Evolutionary conservation across 2,113 vertebrate species (phyloP).

Genomic region (Bucco capensis): DNA sequence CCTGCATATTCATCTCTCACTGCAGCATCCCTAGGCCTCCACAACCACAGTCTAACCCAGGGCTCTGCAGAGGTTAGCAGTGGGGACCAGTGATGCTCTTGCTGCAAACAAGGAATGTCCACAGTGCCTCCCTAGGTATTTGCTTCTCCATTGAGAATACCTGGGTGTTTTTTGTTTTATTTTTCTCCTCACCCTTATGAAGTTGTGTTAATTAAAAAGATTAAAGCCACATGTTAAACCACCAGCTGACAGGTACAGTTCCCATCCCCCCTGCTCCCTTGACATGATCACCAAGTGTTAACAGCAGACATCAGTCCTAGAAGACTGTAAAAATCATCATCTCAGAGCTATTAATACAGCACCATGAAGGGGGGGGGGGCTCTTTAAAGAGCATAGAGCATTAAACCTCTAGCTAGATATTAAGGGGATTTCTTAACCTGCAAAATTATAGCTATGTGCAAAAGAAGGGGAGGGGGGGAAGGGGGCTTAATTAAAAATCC

Average conservation of each 20-base stretch:
- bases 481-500: slow-evolving; percentile 60
- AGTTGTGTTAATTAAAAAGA: slow-evolving; percentile 24
- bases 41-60: fast-evolving
- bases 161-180: neutral
- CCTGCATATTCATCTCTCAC: neutral
- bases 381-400: slow-evolving; percentile 30
- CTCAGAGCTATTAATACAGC: slow-evolving; percentile 12
- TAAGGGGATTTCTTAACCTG: slow-evolving; percentile 43
- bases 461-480: neutral
- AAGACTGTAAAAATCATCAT: slow-evolving; percentile 36
- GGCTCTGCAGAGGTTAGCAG: neutral
- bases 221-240: slow-evolving; percentile 26
- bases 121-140: neutral
- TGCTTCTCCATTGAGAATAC: neutral
- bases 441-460: slow-evolving; percentile 34
- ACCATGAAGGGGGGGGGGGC: neutral
- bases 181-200: neutral
- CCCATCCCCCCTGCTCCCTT: neutral
- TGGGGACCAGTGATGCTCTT: neutral
- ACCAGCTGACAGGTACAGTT: neutral
- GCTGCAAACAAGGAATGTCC: neutral
- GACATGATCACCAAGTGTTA: slow-evolving; percentile 2
- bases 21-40: neutral
- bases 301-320: slow-evolving; percentile 7
- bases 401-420: slow-evolving; percentile 30